Evolutionary conservation across 2,888 invertebrate species (phyloP), one percentile per base, ranked within the genome.

Genomic region (Dynastes grantii): DNA sequence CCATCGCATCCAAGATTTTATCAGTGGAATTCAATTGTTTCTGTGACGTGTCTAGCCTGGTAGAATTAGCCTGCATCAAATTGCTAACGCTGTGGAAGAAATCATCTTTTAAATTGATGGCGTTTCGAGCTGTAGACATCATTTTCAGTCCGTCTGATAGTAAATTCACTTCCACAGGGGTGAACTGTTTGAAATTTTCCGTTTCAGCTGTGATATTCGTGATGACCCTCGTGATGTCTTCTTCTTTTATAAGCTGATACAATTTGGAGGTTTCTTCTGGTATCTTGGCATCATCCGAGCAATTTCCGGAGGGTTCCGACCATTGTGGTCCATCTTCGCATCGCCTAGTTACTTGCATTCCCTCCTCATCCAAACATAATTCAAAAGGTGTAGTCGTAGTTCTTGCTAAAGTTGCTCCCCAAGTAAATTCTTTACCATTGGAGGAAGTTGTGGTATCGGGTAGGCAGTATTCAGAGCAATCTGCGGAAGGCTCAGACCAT

Each of bases 1-100:
- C 75, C 5, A 75, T 67, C 6, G 79, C 71, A 53, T 77, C 64
- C 29, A 79, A 32, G 9, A 79, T 79, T 37, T 77, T 79, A 75
- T 77, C 77, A 3, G 77, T 77, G 9, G 79, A 76, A 55, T 77
- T 75, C 9, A 75, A 37, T 13, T 64, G 58, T 29, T 65, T 51
- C 29, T 77, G 75, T 4, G 67, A 73, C 4, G 51, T 49, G 8
- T 51, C 32, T 8, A 78, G 32, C 13, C 61, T 61, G 13, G 13
- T 45, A 5, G 64, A 29, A 45, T 79, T 79, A 0, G 61, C 37
- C 6, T 58, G 55, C 27, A 79, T 71, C 2, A 77, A 8, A 68
- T 77, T 79, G 61, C 58, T 75, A 16, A 79, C 51, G 40, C 64
- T 27, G 1, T 67, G 67, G 27, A 77, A 58, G 22, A 76, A 78